Evolutionary conservation across 23 tunicate genomes (phyloP), one percentile per base, ranked within the genome.

Genomic region (Ciona savignyi): DNA sequence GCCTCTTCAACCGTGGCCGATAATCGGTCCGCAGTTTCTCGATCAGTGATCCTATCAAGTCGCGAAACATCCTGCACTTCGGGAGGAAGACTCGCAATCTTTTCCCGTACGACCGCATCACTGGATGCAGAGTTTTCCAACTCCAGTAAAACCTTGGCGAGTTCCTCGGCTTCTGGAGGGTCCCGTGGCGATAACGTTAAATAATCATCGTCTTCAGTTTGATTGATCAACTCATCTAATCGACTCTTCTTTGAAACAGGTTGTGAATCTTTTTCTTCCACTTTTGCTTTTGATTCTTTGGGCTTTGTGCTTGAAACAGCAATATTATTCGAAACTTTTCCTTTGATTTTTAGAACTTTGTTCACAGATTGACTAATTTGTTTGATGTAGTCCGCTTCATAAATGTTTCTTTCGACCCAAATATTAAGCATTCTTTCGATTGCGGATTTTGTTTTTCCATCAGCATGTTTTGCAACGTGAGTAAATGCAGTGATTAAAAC

Each of bases 401-500:
- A 91, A 9, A 91, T 82, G 0, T 71, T 73, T 33, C 97, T 34
- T 60, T 91, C 91, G 15, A 80, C 77, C 97, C 97, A 91, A 22
- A 91, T 84, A 28, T 80, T 81, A 1, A 91, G 63, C 80, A 91
- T 91, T 51, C 97, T 70, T 19, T 68, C 76, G 21, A 91, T 83
- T 0, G 97, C 79, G 25, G 70, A 62, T 51, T 76, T 80, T 3
- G 97, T 91, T 76, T 84, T 80, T 51, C 76, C 86, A 76, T 91
- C 97, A 0, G 97, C 78, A 80, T 85, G 88, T 72, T 85, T 91
- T 1, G 83, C 82, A 42, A 91, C 97, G 65, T 91, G 97, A 4
- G 97, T 91, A 61, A 85, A 91, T 19, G 97, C 97, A 11, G 91
- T 91, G 4, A 91, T 91, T 26, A 91, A 60, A n/a, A 91, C 97